Conservation (phyloP, 2,113 vertebrate genomes). For the Phrynosoma blainvillii region DNA sequence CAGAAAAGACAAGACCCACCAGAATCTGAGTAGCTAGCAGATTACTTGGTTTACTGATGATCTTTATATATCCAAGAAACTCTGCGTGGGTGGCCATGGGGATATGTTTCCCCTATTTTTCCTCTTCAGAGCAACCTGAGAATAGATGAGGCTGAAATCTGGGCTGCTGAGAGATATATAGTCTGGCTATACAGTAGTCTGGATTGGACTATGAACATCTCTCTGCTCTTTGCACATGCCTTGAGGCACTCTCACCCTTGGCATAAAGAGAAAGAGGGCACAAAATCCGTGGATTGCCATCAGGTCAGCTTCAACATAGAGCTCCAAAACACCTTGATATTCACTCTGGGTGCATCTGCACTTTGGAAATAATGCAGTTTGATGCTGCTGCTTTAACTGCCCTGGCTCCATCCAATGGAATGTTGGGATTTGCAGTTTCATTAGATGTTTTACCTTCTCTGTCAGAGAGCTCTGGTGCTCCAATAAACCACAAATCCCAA, state of each 20-base stretch:
- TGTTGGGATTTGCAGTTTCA: no score
- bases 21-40: rapidly evolving
- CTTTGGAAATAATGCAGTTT: no score
- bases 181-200: no score
- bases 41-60: background rate
- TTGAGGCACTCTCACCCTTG: background rate
- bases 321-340: no score
- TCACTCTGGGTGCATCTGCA: no score
- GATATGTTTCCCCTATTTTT: background rate
- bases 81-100: background rate
- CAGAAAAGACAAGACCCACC: background rate
- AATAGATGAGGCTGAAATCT: background rate
- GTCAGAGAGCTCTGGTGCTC: no score
- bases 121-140: no score
- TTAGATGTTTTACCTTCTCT: no score
- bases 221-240: background rate
- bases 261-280: background rate
- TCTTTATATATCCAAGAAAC: background rate
- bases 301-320: no score
- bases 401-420: no score
- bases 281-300: background rate
- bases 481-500: no score
- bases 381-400: no score
- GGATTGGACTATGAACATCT: background rate
- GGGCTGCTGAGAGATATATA: background rate